Evolutionary conservation across 2,888 invertebrate species (phyloP), one percentile per base, ranked within the genome.

Genomic region (Anoplius nigerrimus): DNA sequence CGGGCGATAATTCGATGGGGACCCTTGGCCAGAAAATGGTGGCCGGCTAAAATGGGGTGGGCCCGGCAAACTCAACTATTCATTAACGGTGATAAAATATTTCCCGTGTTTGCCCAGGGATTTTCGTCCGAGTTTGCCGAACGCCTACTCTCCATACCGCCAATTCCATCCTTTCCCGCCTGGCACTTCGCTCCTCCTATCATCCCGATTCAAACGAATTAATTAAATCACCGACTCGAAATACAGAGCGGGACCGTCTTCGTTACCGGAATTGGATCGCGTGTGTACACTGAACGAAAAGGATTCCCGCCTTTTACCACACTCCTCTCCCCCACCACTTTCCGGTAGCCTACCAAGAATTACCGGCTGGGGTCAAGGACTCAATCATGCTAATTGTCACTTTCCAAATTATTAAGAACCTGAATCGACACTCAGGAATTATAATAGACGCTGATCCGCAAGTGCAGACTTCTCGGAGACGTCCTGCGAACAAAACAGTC

Each of bases 341-440:
- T n/a, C n/a, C n/a, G n/a, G n/a, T n/a, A n/a, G n/a, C n/a, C n/a
- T n/a, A n/a, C n/a, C n/a, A n/a, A n/a, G 34, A 3, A 34, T 34
- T 34, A 34, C 11, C 34, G 34, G 34, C 6, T 27, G 48, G 20
- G 66, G 75, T 65, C 62, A 69, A 66, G 75, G n/a, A 58, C 69
- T 66, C 65, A 69, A 74, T 75, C 68, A n/a, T 62, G 66, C 62
- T 74, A 74, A 75, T 72, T 69, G 69, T 69, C 69, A 60, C 62
- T 61, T 27, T 3, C 13, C 8, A 5, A 65, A 27, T 27, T 22
- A 20, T 54, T 34, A 4, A 55, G 52, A n/a, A n/a, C n/a, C n/a
- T n/a, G n/a, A n/a, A n/a, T n/a, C n/a, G n/a, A n/a, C n/a, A n/a
- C n/a, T n/a, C n/a, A n/a, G n/a, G n/a, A n/a, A n/a, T n/a, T n/a